Conservation (phyloP, 2,797 vertebrate genomes). For the Hafferia zeledoni region DNA sequence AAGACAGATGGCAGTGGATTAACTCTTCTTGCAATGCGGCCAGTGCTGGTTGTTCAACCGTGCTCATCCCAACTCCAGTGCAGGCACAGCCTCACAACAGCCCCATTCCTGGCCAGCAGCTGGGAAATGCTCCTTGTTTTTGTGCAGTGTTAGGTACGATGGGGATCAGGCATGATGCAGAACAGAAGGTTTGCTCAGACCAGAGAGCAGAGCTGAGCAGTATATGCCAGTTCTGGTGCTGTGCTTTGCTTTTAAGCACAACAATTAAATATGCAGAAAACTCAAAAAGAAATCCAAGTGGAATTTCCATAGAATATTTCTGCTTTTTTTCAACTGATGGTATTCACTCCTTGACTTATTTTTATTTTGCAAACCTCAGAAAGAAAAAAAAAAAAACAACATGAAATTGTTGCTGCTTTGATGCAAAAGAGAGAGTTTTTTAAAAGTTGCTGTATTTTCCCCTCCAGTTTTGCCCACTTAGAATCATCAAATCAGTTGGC, state of each 20-base stretch:
- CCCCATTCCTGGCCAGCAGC: background rate
- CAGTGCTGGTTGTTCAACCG: background rate
- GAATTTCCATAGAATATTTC: background rate
- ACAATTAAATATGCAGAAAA: background rate
- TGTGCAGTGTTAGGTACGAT: rapidly evolving
- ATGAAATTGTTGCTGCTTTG: background rate
- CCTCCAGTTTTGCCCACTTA: background rate
- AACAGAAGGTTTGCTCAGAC: background rate
- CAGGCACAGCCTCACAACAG: background rate
- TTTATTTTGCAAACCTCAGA: background rate
- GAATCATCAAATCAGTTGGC: background rate
- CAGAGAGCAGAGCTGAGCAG: background rate
- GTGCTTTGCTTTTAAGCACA: background rate
- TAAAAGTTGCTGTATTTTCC: background rate
- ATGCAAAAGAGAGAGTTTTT: background rate
- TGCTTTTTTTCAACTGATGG: background rate
- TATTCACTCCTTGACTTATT: background rate
- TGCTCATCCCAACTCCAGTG: background rate
- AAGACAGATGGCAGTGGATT: conserved; percentile 70
- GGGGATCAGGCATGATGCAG: background rate
- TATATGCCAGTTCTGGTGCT: rapidly evolving
- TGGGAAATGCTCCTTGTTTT: background rate
- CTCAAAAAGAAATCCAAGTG: background rate
- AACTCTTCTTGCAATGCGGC: background rate
- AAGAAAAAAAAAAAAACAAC: background rate